Percentiles rank a stretch among this genome's conserved stretches.
Evolutionary conservation across 2,888 invertebrate species (phyloP).

Genomic region (Apamea anceps): DNA sequence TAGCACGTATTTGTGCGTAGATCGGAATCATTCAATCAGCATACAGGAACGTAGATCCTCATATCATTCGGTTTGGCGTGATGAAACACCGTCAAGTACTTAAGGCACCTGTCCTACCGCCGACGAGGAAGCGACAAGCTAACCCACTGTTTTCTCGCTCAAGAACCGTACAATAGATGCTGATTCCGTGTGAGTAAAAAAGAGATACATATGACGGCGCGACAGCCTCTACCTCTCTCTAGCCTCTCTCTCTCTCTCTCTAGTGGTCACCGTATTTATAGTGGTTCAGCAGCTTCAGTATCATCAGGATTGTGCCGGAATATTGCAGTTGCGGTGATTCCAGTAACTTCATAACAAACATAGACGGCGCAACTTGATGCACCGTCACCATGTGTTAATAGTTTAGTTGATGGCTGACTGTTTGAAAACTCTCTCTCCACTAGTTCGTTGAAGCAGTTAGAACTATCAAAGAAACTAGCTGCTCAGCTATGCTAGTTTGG

Average conservation of each 20-base stretch:
- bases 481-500: neutral
- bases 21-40: conserved; percentile 60
- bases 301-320: neutral
- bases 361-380: neutral
- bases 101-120: neutral
- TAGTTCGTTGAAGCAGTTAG: too few relatives aligned
- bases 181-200: neutral
- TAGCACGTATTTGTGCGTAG: conserved; percentile 31
- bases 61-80: conserved; percentile 57
- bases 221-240: neutral
- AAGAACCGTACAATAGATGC: neutral
- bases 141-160: neutral
- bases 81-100: conserved; percentile 64
- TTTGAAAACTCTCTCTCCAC: neutral
- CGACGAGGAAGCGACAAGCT: too few relatives aligned
- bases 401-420: too few relatives aligned
- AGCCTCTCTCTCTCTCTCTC: too few relatives aligned
- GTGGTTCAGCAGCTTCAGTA: neutral
- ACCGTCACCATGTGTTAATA: neutral
- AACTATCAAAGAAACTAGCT: neutral
- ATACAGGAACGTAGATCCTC: conserved; percentile 53
- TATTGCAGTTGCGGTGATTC: neutral
- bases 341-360: neutral
- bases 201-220: neutral
- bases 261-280: neutral